Conservation (phyloP, 2,113 vertebrate species). For the Terrapene triunguis region DNA sequence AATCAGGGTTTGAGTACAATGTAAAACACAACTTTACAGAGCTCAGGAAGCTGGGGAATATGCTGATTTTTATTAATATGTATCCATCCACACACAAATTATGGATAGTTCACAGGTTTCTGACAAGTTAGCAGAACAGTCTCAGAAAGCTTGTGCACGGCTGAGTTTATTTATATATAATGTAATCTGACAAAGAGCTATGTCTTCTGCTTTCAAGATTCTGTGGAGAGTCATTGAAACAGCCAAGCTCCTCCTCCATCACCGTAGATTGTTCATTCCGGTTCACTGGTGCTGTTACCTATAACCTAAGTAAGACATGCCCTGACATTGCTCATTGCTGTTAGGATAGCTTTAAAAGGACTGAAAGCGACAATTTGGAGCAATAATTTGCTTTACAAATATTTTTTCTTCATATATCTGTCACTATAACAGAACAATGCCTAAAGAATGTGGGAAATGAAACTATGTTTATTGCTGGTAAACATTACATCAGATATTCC, state of each 20-base stretch:
- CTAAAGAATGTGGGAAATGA: not conserved
- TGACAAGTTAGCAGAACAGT: not conserved
- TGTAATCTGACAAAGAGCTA: not conserved
- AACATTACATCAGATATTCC: not conserved
- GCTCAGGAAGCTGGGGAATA: not conserved
- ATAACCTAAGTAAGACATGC: not conserved
- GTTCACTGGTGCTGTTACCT: not conserved
- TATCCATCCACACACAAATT: not conserved
- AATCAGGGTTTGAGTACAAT: not conserved
- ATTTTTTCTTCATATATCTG: not conserved
- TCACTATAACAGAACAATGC: not conserved
- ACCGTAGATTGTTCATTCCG: not conserved
- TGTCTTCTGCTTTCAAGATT: not conserved
- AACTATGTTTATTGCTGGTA: not conserved
- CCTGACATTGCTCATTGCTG: not conserved
- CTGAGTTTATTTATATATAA: not conserved
- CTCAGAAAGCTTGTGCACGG: not conserved
- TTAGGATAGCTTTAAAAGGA: not conserved
- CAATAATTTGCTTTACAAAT: not conserved
- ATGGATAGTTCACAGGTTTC: not conserved
- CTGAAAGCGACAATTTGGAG: not conserved
- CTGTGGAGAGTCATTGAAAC: not conserved
- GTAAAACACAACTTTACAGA: not conserved
- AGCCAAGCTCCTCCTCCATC: not conserved
- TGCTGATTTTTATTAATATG: not conserved